Conservation (phyloP, 2,113 vertebrate species). For the Prunella fulvescens region DNA sequence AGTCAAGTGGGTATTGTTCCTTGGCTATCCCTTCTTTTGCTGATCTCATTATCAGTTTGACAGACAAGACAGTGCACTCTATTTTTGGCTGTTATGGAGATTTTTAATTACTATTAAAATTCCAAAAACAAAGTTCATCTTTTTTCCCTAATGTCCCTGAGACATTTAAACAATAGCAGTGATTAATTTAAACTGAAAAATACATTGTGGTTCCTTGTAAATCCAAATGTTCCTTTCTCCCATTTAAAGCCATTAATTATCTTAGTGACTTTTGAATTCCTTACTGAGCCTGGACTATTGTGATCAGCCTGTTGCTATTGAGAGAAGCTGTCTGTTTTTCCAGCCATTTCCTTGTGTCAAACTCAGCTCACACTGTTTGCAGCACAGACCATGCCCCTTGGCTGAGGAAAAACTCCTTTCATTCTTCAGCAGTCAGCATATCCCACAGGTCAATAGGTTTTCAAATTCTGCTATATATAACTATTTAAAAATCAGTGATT, state of each 20-base stretch:
- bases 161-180: slow-evolving; percentile 48
- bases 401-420: neutral
- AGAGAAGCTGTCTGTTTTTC: neutral
- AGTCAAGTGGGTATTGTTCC: neutral
- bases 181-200: slow-evolving; percentile 31
- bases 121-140: slow-evolving; percentile 13
- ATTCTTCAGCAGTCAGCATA: neutral
- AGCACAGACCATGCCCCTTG: neutral
- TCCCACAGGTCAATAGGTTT: neutral
- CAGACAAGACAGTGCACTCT: neutral
- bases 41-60: slow-evolving; percentile 3
- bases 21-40: neutral
- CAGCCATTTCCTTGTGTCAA: neutral
- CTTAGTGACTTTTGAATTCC: neutral
- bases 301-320: neutral
- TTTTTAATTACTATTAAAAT: slow-evolving; percentile 1
- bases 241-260: neutral
- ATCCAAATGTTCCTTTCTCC: neutral
- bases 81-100: neutral
- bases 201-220: neutral
- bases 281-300: neutral
- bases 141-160: slow-evolving; percentile 9
- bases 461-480: neutral
- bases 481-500: neutral
- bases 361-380: neutral